Evolutionary conservation across 1,140 invertebrate species (phyloP).

Genomic region (Eciton burchellii): DNA sequence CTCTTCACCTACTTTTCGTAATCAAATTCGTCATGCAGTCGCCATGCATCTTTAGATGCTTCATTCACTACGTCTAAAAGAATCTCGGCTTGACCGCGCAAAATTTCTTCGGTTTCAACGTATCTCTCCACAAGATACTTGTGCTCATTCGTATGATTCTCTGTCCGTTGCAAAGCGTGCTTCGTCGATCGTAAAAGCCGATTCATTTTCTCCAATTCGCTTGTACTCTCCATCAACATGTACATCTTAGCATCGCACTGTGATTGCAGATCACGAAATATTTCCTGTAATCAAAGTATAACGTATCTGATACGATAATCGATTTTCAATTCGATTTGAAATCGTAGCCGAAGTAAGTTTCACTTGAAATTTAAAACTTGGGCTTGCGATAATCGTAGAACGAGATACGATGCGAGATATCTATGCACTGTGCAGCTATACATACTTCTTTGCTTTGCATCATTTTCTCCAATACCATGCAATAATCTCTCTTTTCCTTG

Average conservation of each 20-base stretch:
- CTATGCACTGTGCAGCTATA: too few relatives aligned
- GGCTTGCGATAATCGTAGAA: too few relatives aligned
- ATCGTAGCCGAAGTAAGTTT: too few relatives aligned
- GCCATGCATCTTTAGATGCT: conserved; percentile 87
- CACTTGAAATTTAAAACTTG: too few relatives aligned
- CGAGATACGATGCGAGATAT: too few relatives aligned
- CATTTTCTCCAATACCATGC: conserved; percentile 89
- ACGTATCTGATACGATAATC: not conserved
- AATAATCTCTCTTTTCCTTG: conserved; percentile 89
- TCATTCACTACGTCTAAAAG: conserved; percentile 89
- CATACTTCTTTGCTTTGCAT: conserved; percentile 87
- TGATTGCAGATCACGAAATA: conserved; percentile 86
- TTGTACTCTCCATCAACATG: conserved; percentile 86
- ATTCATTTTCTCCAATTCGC: conserved; percentile 86
- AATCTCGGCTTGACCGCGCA: conserved; percentile 88
- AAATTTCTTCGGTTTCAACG: conserved; percentile 87
- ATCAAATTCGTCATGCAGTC: conserved; percentile 89
- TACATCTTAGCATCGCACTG: conserved; percentile 82
- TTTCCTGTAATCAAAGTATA: conserved; percentile 74
- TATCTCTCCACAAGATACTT: conserved; percentile 88
- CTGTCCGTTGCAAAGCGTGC: conserved; percentile 82
- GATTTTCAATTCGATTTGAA: too few relatives aligned
- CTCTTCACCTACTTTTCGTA: conserved; percentile 85
- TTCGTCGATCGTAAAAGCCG: conserved; percentile 83
- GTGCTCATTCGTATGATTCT: conserved; percentile 86